Base-by-base conservation (phyloP, 2,797 vertebrate species). In the Tarsius wallacei region DNA sequence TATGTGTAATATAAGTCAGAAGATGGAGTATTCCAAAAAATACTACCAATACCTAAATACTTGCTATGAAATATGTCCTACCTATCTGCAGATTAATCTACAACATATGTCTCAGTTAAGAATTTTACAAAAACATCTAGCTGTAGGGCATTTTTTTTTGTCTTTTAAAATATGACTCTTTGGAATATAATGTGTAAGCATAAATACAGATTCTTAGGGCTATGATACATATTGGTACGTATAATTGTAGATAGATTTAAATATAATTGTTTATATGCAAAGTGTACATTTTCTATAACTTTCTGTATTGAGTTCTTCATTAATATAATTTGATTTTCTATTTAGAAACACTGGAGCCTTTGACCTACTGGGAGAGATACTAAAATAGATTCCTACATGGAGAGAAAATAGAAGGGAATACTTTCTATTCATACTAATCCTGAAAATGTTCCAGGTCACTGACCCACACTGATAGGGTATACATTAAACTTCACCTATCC, bases 381-480 rank as follows among this genome's bases (percentile, higher is more conserved):
- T 97, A 96, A 97, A 97, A 96, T 95, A 97, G 70, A 94, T 96
- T 97, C 66, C 57, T 81, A 73, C 85, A 76, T 83, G 33, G 57
- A 94, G 78, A 95, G 70, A 94, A 97, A 97, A 97, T 93, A 97
- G 87, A 94, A 95, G 66, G 61, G 86, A 97, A 96, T 96, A 76
- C 71, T 97, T 98, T 97, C 91, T 96, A 97, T 97, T 98, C 96
- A 96, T 88, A 94, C 78, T 97, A 97, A 97, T 98, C 66, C 96
- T 97, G 95, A 97, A 96, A 97, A 91, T 55, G 97, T 98, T 98
- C 90, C 97, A 97, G 97, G 97, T 98, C 97, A 97, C 91, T 96
- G 92, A 97, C 92, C 95, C 70, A 76, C 78, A 91, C 88, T 96
- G 97, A 98, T 96, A 84, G 97, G 78, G 82, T 97, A 51, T 97